Base-by-base conservation (phyloP, 2,113 vertebrate genomes). In the Bagarius yarrelli region DNA sequence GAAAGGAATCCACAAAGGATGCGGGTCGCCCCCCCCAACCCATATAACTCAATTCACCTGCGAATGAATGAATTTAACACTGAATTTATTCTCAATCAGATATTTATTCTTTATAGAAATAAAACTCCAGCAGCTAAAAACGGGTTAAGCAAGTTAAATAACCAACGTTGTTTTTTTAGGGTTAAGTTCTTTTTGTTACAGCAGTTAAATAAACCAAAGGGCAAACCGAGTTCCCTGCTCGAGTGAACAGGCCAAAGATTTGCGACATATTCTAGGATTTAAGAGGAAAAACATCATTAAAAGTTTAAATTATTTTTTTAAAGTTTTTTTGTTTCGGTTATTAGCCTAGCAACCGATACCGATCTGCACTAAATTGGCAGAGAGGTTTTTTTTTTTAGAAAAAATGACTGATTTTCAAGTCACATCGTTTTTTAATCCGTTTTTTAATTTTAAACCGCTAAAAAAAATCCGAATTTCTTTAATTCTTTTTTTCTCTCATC, bases 181-280 rank as follows among this genome's bases (percentile, higher is more conserved):
- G n/a, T n/a, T n/a, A n/a, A n/a, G n/a, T n/a, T n/a, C n/a, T n/a
- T n/a, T n/a, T n/a, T n/a, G n/a, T n/a, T n/a, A n/a, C n/a, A n/a
- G n/a, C n/a, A 86, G 82, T 85, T 90, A 81, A 90, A 84, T 84
- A 89, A 86, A 87, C 81, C 80, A 89, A 85, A 88, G 85, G 82
- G 78, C 86, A 85, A 73, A 57, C 16, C 67, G 52, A 77, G 67
- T 34, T 53, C 59, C 25, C 34, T 53, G 55, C 23, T 32, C 50
- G 56, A 30, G 66, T 12, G 57, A 75, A 71, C 36, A 44, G 25
- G 63, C 36, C 63, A 76, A 55, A 66, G 30, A 40, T 76, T 76
- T 75, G 74, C 72, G 27, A 36, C 21, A 44, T 55, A n/a, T 55
- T 18, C 19, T 19, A 60, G 30, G 11, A 52, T 34, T 73, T 19